Evolutionary conservation across 2,888 invertebrate species (phyloP).

Genomic region (Opisthograptis luteolata): DNA sequence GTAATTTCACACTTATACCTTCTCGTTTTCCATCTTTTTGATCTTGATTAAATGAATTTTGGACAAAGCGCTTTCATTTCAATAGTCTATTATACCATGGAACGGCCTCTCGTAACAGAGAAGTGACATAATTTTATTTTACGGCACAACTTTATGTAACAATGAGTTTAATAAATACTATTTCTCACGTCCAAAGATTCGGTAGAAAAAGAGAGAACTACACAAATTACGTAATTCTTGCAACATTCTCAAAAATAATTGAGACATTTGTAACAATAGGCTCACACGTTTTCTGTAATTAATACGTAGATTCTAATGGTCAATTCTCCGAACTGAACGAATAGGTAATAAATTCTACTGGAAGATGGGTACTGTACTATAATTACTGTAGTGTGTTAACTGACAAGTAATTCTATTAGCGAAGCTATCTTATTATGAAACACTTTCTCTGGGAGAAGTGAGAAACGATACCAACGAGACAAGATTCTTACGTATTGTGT

Average conservation of each 20-base stretch:
- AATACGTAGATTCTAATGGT: conserved; percentile 20
- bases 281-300: conserved; percentile 37
- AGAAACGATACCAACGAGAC: background rate
- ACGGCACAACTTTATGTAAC: conserved; percentile 33
- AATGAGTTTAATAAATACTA: conserved; percentile 29
- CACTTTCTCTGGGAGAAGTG: conserved; percentile 11
- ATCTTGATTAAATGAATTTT: background rate
- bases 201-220: conserved; percentile 39
- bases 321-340: conserved; percentile 10
- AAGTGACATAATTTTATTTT: background rate
- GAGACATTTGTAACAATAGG: conserved; percentile 33
- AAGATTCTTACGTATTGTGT: background rate
- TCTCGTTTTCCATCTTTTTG: too few relatives aligned
- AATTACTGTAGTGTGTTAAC: background rate
- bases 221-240: conserved; percentile 39
- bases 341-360: conserved; percentile 13
- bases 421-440: background rate
- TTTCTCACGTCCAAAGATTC: conserved; percentile 36
- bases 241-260: conserved; percentile 34
- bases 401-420: conserved; percentile 1
- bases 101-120: background rate
- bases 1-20: too few relatives aligned
- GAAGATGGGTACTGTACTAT: conserved; percentile 12
- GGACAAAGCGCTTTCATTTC: background rate
- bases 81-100: background rate